These are phyloP conservation scores for Phenganax subtilis DNA, from an alignment of 92 coral and sea anemone species.

Conservation along the genomic window DNA sequence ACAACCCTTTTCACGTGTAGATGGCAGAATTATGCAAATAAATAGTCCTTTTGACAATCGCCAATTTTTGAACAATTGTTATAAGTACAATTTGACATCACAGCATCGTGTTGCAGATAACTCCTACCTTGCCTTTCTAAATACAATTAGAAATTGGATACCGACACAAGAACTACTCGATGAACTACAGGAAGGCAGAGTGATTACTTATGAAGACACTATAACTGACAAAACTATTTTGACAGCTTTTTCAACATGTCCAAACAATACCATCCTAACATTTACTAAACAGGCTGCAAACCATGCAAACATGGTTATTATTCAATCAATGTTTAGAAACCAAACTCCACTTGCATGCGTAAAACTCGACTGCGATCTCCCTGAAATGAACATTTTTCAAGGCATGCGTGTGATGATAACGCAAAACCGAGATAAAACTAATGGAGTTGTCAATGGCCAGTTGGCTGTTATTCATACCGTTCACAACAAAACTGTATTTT, in stretches of 20 bases:
- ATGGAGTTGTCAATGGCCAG: background rate
- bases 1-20: background rate
- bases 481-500: background rate
- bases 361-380: background rate
- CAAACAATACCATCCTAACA: background rate
- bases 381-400: background rate
- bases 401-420: slow-evolving; percentile 3
- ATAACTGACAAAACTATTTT: background rate
- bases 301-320: background rate
- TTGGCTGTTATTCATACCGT: background rate
- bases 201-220: background rate
- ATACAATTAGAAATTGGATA: background rate
- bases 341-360: background rate
- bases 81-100: background rate
- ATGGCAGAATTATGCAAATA: background rate
- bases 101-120: background rate
- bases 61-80: background rate
- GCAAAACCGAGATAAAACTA: background rate
- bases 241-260: background rate
- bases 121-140: background rate
- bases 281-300: background rate
- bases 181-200: background rate
- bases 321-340: background rate
- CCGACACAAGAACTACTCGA: slow-evolving; percentile 9
- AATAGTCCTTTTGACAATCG: background rate